Base-by-base conservation (phyloP, 2,888 invertebrate species). In the Chymomyza fuscimana region DNA sequence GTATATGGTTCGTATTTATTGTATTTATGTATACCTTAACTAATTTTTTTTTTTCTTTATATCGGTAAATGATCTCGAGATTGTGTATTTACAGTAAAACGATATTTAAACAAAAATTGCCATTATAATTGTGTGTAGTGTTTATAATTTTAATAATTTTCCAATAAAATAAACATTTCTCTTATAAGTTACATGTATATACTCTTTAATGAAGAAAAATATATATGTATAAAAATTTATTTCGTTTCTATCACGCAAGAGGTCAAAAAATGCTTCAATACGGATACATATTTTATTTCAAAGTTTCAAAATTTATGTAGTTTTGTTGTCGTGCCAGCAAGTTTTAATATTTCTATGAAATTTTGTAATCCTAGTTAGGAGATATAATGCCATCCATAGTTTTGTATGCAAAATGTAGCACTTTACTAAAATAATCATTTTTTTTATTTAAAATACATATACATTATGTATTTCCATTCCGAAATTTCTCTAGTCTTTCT, bases 211-310 rank as follows among this genome's bases (percentile, higher is more conserved):
- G 10, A 12, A 46, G 6, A 1, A 40, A 40, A 40, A 46, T 6
- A 46, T 12, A 46, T 32, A 46, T 4, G 12, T 10, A 46, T 4
- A 46, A 46, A 46, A 46, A 46, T 5, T 12, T 10, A 12, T 46
- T 12, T 46, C 4, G 12, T 46, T 46, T 46, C 4, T 46, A 56
- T 56, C 70, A 68, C 71, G 74, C 85, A 87, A 87, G 87, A 86
- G 82, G 82, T 80, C 80, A 66, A 82, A 76, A 83, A 80, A 73
- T 78, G 76, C 69, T 82, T 63, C 7, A 40, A 40, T 10, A 40
- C 40, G 5, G 9, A 40, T 40, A 3, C 10, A 10, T 40, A 40
- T 10, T 40, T 40, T 40, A 4, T 40, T 40, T 40, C 10, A 46
- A 46, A 46, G 10, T 46, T 46, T 46, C 10, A 46, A 46, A 46